Evolutionary conservation across 2,797 vertebrate species (phyloP).

Genomic region (Eleutherodactylus coqui): DNA sequence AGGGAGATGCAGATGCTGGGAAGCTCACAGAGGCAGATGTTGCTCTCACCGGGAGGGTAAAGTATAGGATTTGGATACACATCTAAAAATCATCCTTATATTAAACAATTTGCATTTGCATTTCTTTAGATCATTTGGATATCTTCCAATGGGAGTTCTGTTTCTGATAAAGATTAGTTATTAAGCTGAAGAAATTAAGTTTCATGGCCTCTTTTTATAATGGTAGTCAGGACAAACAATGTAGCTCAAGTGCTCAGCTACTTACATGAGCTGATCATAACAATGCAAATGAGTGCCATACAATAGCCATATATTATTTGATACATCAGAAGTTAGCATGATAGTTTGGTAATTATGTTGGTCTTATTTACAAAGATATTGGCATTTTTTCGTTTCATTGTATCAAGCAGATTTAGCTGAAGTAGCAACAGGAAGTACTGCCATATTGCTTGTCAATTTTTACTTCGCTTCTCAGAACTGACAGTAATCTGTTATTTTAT

Average conservation of each 20-base stretch:
- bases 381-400: no score
- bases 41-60: constrained; percentile 81
- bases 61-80: background rate
- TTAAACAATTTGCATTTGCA: background rate
- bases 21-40: constrained; percentile 79
- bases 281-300: no score
- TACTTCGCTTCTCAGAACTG: no score
- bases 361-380: no score
- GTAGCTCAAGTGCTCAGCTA: background rate
- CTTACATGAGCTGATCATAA: no score
- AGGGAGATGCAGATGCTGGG: constrained; percentile 75
- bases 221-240: background rate
- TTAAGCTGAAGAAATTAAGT: background rate
- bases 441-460: no score
- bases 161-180: background rate
- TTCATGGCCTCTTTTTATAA: background rate
- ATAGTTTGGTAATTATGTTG: no score
- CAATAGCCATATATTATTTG: no score
- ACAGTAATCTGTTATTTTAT: no score
- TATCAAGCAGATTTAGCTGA: no score
- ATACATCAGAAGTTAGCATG: no score
- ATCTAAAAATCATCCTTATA: background rate
- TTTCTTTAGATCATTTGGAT: background rate
- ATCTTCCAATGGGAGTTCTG: background rate
- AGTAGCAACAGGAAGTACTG: no score